Evolutionary conservation across 2,113 vertebrate genomes (phyloP), one percentile per base, ranked within the genome.

Genomic region (Tetrax tetrax): DNA sequence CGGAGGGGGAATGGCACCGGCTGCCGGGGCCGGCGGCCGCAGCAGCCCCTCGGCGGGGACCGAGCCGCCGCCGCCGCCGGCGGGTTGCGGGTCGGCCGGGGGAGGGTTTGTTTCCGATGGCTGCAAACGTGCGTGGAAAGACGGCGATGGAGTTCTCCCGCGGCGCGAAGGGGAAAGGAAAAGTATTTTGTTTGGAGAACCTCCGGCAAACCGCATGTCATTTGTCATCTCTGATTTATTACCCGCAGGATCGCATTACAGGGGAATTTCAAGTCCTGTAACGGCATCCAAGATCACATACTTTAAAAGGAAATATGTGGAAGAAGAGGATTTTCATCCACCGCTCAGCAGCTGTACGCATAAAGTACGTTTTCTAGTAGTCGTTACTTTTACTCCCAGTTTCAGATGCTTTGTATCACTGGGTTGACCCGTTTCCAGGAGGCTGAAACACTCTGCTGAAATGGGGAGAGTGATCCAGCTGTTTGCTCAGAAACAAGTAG

Each of bases 261-360:
- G 99, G 97, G 98, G 98, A 97, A 97, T 98, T 96, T 98, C 99
- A 81, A 98, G 98, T 97, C 99, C 99, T 95, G 96, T 98, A 97
- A 98, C 99, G 45, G 97, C 99, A 96, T 99, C 99, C 70, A 99
- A 99, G 98, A 98, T 99, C 85, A 98, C 99, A 82, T 99, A 99
- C 98, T 99, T 99, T 98, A 99, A 99, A 98, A 99, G 99, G 98
- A 99, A 99, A 98, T 99, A 99, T 97, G 98, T 99, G 91, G 99
- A 99, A 95, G 99, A 99, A 79, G 99, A 99, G 94, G 99, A 99
- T 96, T 97, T 98, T 95, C 98, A 98, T 82, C 98, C 99, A 64
- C 98, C 98, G 79, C 98, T 99, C 97, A 98, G 98, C 98, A 98
- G 98, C 92, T 99, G 99, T 97, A 98, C 98, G 86, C 99, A 99